Conservation (phyloP, 2,888 invertebrate species). For the Venusia cambrica region DNA sequence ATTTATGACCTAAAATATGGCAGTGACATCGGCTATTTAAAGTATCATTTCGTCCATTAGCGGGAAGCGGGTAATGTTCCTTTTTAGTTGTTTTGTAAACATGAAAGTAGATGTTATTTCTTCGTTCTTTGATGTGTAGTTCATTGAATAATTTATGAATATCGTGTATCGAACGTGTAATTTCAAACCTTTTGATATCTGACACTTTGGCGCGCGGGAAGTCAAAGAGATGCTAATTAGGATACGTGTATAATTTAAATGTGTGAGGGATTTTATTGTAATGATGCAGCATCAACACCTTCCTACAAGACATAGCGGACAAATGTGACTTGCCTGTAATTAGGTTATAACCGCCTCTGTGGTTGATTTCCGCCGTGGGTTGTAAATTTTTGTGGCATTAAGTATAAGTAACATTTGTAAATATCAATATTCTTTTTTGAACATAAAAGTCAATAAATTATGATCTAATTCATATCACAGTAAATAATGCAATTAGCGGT, state of each 20-base stretch:
- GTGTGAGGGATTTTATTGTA: no score
- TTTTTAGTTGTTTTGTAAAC: constrained; percentile 41
- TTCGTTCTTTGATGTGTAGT: constrained; percentile 38
- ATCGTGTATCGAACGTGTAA: constrained; percentile 10
- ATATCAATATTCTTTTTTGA: no score
- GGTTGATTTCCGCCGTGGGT: constrained; percentile 24
- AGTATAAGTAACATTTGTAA: no score
- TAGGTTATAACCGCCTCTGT: no score
- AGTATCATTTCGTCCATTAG: constrained; percentile 46
- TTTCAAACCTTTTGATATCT: constrained; percentile 27
- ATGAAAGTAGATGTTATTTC: constrained; percentile 33
- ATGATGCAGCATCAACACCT: background rate
- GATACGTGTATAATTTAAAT: background rate
- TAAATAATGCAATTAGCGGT: no score
- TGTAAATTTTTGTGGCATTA: no score
- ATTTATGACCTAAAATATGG: constrained; percentile 44
- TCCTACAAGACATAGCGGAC: constrained; percentile 7
- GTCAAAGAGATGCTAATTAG: constrained; percentile 14
- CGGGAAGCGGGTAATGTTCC: constrained; percentile 33
- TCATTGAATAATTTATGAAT: constrained; percentile 29
- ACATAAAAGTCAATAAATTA: no score
- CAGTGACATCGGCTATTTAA: constrained; percentile 42
- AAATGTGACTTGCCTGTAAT: no score
- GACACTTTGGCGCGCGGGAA: constrained; percentile 16
- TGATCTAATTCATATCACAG: no score